Evolutionary conservation across 2,113 vertebrate species (phyloP).

Genomic region (Tachysurus vachellii): DNA sequence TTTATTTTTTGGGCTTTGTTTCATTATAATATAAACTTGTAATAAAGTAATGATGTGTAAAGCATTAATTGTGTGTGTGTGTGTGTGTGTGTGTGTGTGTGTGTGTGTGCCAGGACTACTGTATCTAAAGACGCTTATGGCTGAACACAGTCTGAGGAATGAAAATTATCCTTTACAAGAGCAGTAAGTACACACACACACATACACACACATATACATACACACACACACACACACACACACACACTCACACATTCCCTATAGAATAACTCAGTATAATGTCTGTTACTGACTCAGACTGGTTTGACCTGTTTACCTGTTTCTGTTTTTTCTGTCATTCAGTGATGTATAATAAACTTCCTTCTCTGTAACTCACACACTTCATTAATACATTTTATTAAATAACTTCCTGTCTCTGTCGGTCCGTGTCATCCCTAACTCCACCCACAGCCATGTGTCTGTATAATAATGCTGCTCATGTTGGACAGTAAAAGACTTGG

Average conservation of each 20-base stretch:
- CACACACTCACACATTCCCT: constrained; percentile 5
- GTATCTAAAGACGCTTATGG: constrained; percentile 84
- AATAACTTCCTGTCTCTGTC: neutral
- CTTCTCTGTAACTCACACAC: neutral
- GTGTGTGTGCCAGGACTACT: constrained; percentile 72
- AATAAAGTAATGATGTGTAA: neutral
- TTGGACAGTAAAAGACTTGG: neutral
- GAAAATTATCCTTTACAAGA: constrained; percentile 80
- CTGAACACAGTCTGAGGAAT: constrained; percentile 83
- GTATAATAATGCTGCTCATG: neutral
- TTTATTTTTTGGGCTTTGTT: too few relatives aligned
- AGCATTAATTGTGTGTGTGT: neutral
- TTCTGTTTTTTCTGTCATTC: neutral
- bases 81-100: constrained; percentile 15
- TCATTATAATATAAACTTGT: too few relatives aligned
- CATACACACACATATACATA: constrained; percentile 33
- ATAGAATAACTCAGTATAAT: neutral
- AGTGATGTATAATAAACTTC: neutral
- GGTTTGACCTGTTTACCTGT: neutral
- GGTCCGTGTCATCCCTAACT: neutral
- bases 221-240: neutral
- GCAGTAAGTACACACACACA: constrained; percentile 73
- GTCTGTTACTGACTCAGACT: neutral
- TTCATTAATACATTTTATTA: neutral
- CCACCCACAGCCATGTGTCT: neutral